Conservation (phyloP, 2,797 vertebrate genomes). For the Smutsia temminckii region DNA sequence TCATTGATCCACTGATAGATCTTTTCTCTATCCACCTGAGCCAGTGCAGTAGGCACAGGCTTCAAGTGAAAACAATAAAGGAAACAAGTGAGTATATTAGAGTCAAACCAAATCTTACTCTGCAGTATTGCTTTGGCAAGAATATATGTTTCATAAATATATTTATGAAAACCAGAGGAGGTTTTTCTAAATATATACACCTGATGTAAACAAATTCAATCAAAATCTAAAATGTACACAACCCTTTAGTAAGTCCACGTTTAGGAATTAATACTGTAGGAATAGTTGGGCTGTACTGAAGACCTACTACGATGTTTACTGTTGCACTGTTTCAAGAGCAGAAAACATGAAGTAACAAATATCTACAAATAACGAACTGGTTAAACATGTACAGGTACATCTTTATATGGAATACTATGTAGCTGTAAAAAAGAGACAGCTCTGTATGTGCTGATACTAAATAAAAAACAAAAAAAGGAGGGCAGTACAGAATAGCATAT, state of each 20-base stretch:
- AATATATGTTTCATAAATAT: conserved; percentile 33
- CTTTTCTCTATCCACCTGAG: conserved; percentile 97
- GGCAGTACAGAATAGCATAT: not conserved
- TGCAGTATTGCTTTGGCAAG: not conserved
- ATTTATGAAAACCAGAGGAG: not conserved
- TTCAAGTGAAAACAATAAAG: conserved; percentile 79
- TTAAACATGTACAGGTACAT: not conserved
- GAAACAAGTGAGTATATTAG: conserved; percentile 35
- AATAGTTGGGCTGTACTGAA: conserved; percentile 9
- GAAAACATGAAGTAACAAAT: conserved; percentile 12
- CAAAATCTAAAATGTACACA: conserved; percentile 41
- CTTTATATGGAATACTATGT: conserved; percentile 10
- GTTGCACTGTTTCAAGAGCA: not conserved
- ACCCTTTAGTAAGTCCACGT: conserved; percentile 13
- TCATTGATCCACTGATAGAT: conserved; percentile 99
- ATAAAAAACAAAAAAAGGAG: not conserved
- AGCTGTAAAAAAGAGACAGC: not conserved
- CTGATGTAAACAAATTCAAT: conserved; percentile 44
- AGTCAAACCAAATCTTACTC: conserved; percentile 25
- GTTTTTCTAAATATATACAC: conserved; percentile 8
- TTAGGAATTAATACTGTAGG: conserved; percentile 26
- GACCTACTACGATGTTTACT: conserved; percentile 13
- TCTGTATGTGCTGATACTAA: not conserved
- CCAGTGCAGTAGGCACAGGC: conserved; percentile 96
- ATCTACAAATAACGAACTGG: conserved; percentile 12